These are phyloP conservation scores for Ptychoptera albimana DNA, from an alignment of 2,888 invertebrate species.

Conservation along the genomic window DNA sequence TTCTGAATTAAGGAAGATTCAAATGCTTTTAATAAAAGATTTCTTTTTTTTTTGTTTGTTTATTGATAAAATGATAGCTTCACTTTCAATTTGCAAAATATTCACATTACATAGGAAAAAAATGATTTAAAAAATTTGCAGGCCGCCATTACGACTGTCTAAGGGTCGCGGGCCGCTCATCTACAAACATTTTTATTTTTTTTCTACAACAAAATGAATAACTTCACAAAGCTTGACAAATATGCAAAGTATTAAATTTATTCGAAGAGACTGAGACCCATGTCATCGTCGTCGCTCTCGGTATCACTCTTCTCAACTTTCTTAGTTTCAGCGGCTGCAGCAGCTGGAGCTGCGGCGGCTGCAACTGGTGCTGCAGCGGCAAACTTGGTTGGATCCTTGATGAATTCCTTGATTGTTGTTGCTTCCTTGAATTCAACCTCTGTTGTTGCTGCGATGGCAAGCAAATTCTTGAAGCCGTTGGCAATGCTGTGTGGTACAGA, in stretches of 20 bases:
- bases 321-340: conserved; percentile 45
- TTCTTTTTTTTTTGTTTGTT: no score
- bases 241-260: conserved; percentile 30
- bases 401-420: conserved; percentile 76
- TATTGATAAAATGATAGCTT: no score
- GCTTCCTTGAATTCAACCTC: conserved; percentile 94
- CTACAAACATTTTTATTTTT: no score
- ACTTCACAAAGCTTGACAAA: no score
- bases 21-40: no score
- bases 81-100: no score
- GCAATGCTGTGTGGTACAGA: conserved; percentile 95
- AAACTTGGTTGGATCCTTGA: conserved; percentile 95
- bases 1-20: no score
- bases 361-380: conserved; percentile 46
- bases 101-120: no score
- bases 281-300: conserved; percentile 79
- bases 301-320: conserved; percentile 68
- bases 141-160: no score
- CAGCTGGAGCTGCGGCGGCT: conserved; percentile 42
- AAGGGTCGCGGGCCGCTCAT: no score
- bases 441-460: conserved; percentile 92
- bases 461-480: conserved; percentile 94
- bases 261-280: conserved; percentile 94
- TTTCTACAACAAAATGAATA: no score
- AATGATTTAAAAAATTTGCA: no score